Evolutionary conservation across 35 echinoderm and acorn worm species (phyloP), one percentile per base, ranked within the genome.

Genomic region (Hemicentrotus pulcherrimus): DNA sequence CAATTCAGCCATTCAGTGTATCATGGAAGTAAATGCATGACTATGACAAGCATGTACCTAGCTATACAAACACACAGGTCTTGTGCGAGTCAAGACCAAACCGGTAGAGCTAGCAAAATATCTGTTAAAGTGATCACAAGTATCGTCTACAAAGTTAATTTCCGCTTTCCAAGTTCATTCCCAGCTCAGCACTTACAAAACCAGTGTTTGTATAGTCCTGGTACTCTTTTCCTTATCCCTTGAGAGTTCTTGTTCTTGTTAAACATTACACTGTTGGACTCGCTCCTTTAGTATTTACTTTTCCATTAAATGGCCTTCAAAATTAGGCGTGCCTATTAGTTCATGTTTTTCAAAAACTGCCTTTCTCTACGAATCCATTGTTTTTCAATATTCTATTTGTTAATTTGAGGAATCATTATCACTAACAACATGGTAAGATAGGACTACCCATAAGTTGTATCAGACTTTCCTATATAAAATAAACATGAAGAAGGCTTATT

Each of bases 171-270:
- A 93, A 93, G 91, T 93, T 93, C 48, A 93, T 47, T 93, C 91
- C 91, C 91, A 93, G 91, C 91, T 47, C 45, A 93, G 47, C 55
- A 92, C 95, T 97, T 97, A 97, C 95, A 90, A 41, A 47, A 47
- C 88, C 32, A 90, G 65, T 90, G 88, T 47, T 47, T 90, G 88
- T n/a, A 78, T 28, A 78, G 65, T 78, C 65, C 88, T 90, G 32
- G 88, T 32, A 45, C 19, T 9, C 88, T 90, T 90, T 88, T 90
- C 19, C 88, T 90, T 30, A 31, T 47, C 88, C 31, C 15, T 47
- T 78, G 65, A n/a, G 65, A 78, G 65, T 78, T 78, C 65, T 78
- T 65, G 60, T 65, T 65, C 60, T 65, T 70, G 61, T 70, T 78
- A 22, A 78, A 22, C 65, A 78, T 18, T 78, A 78, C 16, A 59